Percentiles rank a stretch among this genome's conserved stretches.
Conservation (phyloP, 1,140 invertebrate genomes). For the Bombus terrestris region DNA sequence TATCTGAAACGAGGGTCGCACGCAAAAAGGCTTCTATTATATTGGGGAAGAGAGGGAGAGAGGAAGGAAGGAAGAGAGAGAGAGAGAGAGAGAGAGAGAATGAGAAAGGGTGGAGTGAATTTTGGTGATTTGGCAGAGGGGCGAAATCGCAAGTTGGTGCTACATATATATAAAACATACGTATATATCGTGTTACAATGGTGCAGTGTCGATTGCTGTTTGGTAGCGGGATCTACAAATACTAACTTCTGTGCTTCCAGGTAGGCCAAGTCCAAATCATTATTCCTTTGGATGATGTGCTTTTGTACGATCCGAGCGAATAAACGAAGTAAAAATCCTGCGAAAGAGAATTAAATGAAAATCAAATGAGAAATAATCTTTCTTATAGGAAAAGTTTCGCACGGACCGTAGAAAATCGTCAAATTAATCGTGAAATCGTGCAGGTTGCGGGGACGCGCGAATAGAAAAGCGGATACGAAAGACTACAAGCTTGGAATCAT, state of each 20-base stretch:
- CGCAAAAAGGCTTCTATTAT: constrained; percentile 48
- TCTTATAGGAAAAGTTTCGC: neutral
- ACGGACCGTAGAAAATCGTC: constrained; percentile 53
- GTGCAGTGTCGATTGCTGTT: constrained; percentile 82
- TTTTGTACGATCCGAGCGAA: constrained; percentile 56
- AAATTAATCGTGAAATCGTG: constrained; percentile 65
- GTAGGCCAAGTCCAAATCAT: constrained; percentile 83
- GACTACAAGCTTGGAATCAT: neutral
- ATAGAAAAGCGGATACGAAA: neutral
- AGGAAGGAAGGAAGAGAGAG: constrained; percentile 24
- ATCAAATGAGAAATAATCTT: neutral
- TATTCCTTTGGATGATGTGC: constrained; percentile 73
- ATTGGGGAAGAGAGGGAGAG: neutral
- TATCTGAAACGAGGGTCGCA: constrained; percentile 9
- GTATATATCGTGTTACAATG: constrained; percentile 79
- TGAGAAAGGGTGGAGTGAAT: constrained; percentile 66
- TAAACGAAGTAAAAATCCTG: neutral
- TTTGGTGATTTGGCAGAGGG: constrained; percentile 80
- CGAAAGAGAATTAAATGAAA: neutral
- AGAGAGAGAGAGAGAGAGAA: constrained; percentile 31
- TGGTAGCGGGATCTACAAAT: constrained; percentile 83
- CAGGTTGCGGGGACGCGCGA: constrained; percentile 36
- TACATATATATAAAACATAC: constrained; percentile 75
- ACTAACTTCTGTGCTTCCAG: constrained; percentile 84
- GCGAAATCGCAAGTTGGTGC: constrained; percentile 79